These are phyloP conservation scores for Sicus ferrugineus DNA, from an alignment of 2,888 invertebrate genomes.

Conservation along the genomic window DNA sequence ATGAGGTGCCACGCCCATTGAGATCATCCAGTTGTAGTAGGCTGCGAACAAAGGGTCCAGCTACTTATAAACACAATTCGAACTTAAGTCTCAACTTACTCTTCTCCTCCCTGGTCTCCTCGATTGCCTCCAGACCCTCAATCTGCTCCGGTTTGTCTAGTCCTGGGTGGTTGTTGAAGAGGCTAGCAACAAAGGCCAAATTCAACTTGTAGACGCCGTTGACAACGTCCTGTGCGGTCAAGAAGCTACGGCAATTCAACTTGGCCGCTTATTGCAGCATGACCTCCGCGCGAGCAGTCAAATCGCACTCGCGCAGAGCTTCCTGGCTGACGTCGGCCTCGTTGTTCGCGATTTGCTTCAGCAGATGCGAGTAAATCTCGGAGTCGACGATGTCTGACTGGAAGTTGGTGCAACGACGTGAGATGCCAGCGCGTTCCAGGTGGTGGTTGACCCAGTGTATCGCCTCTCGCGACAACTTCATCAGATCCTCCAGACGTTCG, in stretches of 20 bases:
- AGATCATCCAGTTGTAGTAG: conserved; percentile 99
- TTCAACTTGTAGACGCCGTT: conserved; percentile 97
- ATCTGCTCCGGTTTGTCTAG: conserved; percentile 82
- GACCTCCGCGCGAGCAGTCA: conserved; percentile 83
- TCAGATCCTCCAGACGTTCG: conserved; percentile 93
- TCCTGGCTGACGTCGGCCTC: conserved; percentile 85
- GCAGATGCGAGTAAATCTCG: conserved; percentile 91
- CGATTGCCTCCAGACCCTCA: conserved; percentile 81
- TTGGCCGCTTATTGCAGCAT: conserved; percentile 98
- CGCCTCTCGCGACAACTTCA: conserved; percentile 94
- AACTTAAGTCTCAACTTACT: conserved; percentile 70
- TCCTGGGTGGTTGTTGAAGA: conserved; percentile 98
- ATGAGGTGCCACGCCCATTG: conserved; percentile 95
- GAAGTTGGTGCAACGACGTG: conserved; percentile 90
- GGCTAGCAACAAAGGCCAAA: conserved; percentile 97
- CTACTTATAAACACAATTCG: neutral
- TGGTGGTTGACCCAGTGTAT: conserved; percentile 99
- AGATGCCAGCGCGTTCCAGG: conserved; percentile 86
- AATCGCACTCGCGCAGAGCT: conserved; percentile 81
- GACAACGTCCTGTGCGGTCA: conserved; percentile 94
- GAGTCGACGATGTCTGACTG: conserved; percentile 94
- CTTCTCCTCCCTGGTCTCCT: conserved; percentile 97
- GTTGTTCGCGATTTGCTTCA: conserved; percentile 93
- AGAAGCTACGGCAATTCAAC: conserved; percentile 94
- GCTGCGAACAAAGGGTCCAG: conserved; percentile 67